These are phyloP conservation scores for Oikopleura albicans DNA, from an alignment of 23 tunicate species.

Conservation along the genomic window DNA sequence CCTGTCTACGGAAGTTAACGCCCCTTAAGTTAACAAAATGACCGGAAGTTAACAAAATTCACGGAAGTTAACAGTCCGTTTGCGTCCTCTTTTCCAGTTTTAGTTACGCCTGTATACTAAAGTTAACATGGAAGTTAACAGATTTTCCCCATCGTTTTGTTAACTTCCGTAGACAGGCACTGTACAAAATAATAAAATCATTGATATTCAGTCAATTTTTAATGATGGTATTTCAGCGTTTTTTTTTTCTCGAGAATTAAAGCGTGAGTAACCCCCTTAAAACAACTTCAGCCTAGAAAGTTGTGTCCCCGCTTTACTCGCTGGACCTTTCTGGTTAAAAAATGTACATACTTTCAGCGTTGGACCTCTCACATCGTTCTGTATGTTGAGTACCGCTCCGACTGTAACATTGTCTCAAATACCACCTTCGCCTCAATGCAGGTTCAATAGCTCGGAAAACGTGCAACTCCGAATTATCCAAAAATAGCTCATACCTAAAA, in stretches of 20 bases:
- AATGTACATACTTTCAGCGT: slow-evolving; percentile 10
- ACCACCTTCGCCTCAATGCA: slow-evolving; percentile 40
- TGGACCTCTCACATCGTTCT: background rate
- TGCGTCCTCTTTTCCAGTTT: no score
- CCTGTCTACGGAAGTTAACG: no score
- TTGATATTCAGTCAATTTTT: background rate
- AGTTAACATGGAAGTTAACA: no score
- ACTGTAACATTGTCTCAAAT: background rate
- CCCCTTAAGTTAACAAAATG: no score
- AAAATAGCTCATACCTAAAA: slow-evolving; percentile 37
- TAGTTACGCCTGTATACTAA: no score
- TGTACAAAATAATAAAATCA: background rate
- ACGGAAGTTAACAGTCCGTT: no score
- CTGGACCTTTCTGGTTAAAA: no score
- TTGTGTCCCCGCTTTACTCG: background rate
- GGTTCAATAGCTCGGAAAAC: slow-evolving; percentile 84
- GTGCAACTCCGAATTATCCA: slow-evolving; percentile 65
- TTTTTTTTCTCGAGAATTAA: background rate
- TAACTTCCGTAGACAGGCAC: no score
- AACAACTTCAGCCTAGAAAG: background rate
- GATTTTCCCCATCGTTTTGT: no score
- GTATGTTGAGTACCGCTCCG: background rate
- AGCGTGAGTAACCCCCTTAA: background rate
- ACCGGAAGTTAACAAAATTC: no score
- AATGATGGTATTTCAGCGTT: background rate